Base-by-base conservation (phyloP, 2,797 vertebrate genomes). In the Sebastes cheni region DNA sequence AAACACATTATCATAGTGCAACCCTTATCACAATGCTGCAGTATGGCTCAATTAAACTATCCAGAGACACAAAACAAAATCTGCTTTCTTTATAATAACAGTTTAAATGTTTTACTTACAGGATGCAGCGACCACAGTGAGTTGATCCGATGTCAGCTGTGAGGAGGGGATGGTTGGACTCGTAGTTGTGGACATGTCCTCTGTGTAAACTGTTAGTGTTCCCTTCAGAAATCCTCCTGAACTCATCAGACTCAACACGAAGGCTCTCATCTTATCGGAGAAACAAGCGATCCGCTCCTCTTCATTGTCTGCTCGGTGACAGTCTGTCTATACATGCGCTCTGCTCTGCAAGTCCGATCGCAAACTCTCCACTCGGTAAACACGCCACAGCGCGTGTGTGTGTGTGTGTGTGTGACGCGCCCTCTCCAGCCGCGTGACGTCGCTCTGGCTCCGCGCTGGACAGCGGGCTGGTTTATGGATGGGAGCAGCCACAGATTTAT, bases 151-250 rank as follows among this genome's bases (percentile, higher is more conserved):
- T 2, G 91, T 90, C 86, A 94, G 82, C 75, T 85, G 89, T 22
- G 86, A 80, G 50, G 92, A 90, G 20, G 93, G 86, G 13, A 72
- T 67, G 73, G 93, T 93, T 23, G 94, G 93, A 87, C 89, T 85
- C 30, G 87, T 85, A 72, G 91, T 71, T 73, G 92, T 93, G 91
- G 92, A 93, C 95, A 95, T 96, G 72, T 95, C 95, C 82, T 86
- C 77, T 6, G 77, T 81, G 87, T 56, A 66, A 85, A 85, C 29
- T 66, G 67, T 81, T 6, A 82, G 6, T 22, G 77, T 79, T 88
- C 73, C 87, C 73, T 85, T 75, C 34, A 75, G 20, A 85, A 79
- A 80, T 86, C 74, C 67, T 84, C 71, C 78, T 16, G 85, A 90
- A 77, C 64, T 81, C 75, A 52, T 55, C 71, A 75, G 78, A 52